Percentiles rank a stretch among this genome's conserved stretches.
Conservation (phyloP, 2,797 vertebrate genomes). For the Danio jaintianensis region DNA sequence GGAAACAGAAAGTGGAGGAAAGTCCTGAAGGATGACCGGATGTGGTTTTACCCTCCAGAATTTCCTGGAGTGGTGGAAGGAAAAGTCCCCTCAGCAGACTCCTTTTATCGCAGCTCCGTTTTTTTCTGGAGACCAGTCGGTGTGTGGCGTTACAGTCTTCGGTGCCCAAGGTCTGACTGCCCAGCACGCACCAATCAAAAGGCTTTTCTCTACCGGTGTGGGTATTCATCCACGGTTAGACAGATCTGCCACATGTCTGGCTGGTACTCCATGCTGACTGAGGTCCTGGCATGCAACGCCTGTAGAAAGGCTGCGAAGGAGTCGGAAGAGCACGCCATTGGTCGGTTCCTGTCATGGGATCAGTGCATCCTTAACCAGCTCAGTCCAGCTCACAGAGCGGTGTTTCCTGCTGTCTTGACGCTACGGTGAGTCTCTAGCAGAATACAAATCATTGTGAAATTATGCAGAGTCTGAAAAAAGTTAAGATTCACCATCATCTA, state of each 20-base stretch:
- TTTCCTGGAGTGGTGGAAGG: neutral
- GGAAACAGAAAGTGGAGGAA: neutral
- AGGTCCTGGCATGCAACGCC: slow-evolving; percentile 6
- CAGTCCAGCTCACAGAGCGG: neutral
- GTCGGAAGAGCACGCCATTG: neutral
- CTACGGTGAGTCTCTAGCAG: neutral
- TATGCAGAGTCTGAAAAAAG: neutral
- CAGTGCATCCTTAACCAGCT: neutral
- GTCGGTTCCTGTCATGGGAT: slow-evolving; percentile 3
- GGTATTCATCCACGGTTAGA: neutral
- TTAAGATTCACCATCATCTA: neutral
- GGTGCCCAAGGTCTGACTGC: neutral
- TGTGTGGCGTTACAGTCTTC: neutral
- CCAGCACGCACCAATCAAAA: neutral
- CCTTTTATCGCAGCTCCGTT: neutral
- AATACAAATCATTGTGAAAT: no score
- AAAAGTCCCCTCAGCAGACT: neutral
- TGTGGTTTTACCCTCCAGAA: neutral
- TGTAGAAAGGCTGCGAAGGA: neutral
- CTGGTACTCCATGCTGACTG: slow-evolving; percentile 15
- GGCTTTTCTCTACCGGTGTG: neutral
- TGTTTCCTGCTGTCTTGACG: neutral
- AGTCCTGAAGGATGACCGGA: neutral
- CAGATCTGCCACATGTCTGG: slow-evolving; percentile 1
- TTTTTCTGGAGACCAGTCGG: neutral